Evolutionary conservation across 2,888 invertebrate genomes (phyloP).

Genomic region (Heliconius ismenius): DNA sequence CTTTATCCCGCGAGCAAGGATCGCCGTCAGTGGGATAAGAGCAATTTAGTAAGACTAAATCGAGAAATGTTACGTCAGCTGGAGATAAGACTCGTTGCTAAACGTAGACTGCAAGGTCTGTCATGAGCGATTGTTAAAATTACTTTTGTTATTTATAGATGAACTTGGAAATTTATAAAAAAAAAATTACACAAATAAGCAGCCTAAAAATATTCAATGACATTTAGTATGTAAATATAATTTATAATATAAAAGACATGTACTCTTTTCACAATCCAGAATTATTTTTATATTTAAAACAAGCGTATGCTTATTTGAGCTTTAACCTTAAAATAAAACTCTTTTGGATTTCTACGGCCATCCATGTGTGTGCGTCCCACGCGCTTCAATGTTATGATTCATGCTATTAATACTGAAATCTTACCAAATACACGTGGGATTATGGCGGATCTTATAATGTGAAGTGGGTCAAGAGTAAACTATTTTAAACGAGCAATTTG

Average conservation of each 20-base stretch:
- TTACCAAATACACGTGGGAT: conserved; percentile 34
- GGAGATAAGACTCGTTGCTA: conserved; percentile 8
- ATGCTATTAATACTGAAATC: conserved; percentile 24
- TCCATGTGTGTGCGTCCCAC: conserved; percentile 16
- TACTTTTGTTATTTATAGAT: neutral
- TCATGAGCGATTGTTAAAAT: neutral
- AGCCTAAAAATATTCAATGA: neutral
- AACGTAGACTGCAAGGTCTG: neutral
- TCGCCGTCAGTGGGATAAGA: conserved; percentile 44
- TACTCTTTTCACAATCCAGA: too few species aligned
- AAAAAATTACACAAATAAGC: too few species aligned
- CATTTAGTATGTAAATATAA: neutral
- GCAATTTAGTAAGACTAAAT: conserved; percentile 41
- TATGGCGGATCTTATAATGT: conserved; percentile 30
- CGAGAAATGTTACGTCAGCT: conserved; percentile 28
- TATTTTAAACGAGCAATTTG: conserved; percentile 34
- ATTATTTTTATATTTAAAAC: neutral
- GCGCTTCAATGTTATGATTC: conserved; percentile 17
- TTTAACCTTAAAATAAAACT: neutral
- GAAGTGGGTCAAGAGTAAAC: conserved; percentile 38
- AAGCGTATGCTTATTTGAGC: neutral
- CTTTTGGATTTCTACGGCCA: neutral
- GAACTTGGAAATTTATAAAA: too few species aligned
- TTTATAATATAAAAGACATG: too few species aligned
- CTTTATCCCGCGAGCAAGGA: conserved; percentile 56